Evolutionary conservation across 2,113 vertebrate species (phyloP), one percentile per base, ranked within the genome.

Genomic region (Colius striatus): DNA sequence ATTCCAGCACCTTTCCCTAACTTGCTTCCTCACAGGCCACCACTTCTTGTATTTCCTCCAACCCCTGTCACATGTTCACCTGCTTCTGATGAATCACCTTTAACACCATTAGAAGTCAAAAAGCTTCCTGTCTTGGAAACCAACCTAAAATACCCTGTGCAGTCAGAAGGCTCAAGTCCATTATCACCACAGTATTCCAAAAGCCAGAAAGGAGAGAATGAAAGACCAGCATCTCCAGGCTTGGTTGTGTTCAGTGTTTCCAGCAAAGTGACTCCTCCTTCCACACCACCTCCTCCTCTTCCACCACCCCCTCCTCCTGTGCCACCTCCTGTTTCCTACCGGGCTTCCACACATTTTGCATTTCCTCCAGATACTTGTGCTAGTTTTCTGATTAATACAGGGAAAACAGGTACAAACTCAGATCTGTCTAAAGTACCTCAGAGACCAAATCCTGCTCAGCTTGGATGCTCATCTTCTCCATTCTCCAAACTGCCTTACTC

Each of bases 1-100:
- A 99, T 99, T 94, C 99, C 99, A 17, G 98, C 99, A 18, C 99
- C 99, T 25, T 99, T 99, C 91, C 99, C 99, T 70, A 99, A 99
- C 91, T 97, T 99, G 88, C 99, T 99, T 2, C 98, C 98, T 1
- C 99, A 99, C 80, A 98, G 99, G 8, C 99, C 99, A 16, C 99
- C 99, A 22, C 98, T 99, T 26, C 96, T 99, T 45, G 99, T 99
- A 55, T 99, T 99, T 86, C 99, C 99, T 14, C 99, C 99, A 5
- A 99, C 99, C 6, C 99, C 99, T 2, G 98, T 98, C 55, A 99
- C 98, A 48, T 99, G 99, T 94, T 99, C 99, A n/a, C 99, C 99
- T 3, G 99, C 99, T 47, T 99, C 99, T 10, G 99, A 99, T 63
- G 99, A 99, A 95, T 99, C 99, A 3, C 99, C 99, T 7, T 97